phyloP scores from a whole-genome alignment of 2,888 invertebrate species.

The Rhagonycha lutea region DNA sequence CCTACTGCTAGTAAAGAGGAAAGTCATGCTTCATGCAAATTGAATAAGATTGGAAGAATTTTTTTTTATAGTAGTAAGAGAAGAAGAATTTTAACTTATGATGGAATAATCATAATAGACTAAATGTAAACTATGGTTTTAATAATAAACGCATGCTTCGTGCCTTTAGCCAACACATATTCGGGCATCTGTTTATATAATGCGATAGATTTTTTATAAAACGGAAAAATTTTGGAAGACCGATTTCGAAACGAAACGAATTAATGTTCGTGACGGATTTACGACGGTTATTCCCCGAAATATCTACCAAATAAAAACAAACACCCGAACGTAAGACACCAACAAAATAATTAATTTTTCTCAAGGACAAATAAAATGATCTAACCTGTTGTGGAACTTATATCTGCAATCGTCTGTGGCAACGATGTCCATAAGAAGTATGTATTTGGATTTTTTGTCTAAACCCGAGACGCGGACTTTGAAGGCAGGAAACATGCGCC shows the following conservation, averaged over 20 bases:
- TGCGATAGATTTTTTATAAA: conserved; percentile 24
- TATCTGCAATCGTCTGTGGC: conserved; percentile 95
- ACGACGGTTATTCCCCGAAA: neutral
- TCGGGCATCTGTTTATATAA: conserved; percentile 52
- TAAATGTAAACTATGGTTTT: neutral
- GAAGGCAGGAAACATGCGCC: conserved; percentile 98
- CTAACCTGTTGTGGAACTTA: conserved; percentile 92
- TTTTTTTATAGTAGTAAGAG: neutral
- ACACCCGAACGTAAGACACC: conserved; percentile 40
- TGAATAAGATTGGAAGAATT: neutral
- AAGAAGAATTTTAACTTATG: neutral
- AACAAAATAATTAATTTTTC: conserved; percentile 20
- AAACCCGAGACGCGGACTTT: conserved; percentile 95
- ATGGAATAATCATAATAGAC: neutral
- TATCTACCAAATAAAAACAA: conserved; percentile 36
- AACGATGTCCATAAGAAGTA: conserved; percentile 95
- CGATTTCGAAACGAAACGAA: neutral
- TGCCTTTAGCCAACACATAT: conserved; percentile 60
- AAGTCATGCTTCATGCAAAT: neutral
- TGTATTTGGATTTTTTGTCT: conserved; percentile 97
- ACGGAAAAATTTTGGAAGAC: neutral
- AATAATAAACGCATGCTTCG: conserved; percentile 66
- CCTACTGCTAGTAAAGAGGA: neutral
- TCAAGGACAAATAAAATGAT: conserved; percentile 32
- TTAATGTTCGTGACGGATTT: neutral